Base-by-base conservation (phyloP, 1,140 invertebrate species). In the Magallana angulata region DNA sequence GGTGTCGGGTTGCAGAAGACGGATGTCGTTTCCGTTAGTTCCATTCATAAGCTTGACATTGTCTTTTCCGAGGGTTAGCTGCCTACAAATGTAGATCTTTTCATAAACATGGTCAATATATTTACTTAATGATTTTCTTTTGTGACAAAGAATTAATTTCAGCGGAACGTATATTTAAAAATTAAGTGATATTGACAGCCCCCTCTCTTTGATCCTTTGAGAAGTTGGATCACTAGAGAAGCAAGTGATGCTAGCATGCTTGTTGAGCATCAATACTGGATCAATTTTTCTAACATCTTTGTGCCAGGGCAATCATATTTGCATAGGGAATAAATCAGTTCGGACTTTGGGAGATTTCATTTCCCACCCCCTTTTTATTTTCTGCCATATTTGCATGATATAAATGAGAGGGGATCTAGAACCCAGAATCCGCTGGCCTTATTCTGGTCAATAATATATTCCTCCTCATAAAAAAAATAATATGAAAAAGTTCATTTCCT, bases 251-350 rank as follows among this genome's bases (percentile, higher is more conserved):
- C 68, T 76, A 76, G 68, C 18, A 76, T 24, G 68, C 68, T 76
- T 30, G 9, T 11, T 9, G 24, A 36, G 68, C 68, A 76, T 76
- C 68, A 76, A 76, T 76, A 76, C 24, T 30, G 68, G 68, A 76
- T 76, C 68, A 76, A 76, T 76, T 76, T 48, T 76, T 76, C 68
- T 76, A 76, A 76, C 68, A 76, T 76, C 68, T 76, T 76, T 76
- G 68, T 76, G 68, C 68, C 68, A 76, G 68, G 68, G 68, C 68
- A 76, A 30, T 76, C 68, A 76, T 76, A 76, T 76, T 76, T 76
- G 68, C 68, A 76, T 76, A 76, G 68, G 68, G 68, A 76, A 76
- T 76, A 76, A 76, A 76, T 76, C 68, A 76, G 68, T 76, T 76
- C 36, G 68, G 68, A 76, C 68, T 76, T 76, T 18, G 18, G 68